These are phyloP conservation scores for Halictus ligatus DNA, from an alignment of 2,888 invertebrate species.

Conservation along the genomic window DNA sequence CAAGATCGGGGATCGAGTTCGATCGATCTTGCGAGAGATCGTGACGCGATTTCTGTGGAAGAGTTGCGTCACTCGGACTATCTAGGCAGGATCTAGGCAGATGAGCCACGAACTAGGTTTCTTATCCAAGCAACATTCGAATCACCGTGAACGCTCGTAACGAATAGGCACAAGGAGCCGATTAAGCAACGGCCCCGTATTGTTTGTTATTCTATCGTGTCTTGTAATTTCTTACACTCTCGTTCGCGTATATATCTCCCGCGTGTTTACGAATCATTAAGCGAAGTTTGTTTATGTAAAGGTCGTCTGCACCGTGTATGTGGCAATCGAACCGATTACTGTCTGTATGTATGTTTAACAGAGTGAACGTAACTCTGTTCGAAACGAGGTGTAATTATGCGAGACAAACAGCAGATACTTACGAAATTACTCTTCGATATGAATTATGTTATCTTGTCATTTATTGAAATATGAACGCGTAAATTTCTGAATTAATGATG, in stretches of 20 bases:
- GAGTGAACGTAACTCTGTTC: neutral
- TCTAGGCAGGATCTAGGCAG: neutral
- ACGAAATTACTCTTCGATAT: neutral
- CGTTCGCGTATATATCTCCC: neutral
- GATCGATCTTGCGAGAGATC: neutral
- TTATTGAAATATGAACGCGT: neutral
- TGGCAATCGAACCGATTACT: neutral
- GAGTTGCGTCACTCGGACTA: neutral
- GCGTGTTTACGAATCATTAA: neutral
- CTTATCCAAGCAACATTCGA: neutral
- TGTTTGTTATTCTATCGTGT: neutral
- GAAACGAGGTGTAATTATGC: neutral
- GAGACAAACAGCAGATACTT: neutral
- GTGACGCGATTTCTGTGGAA: neutral
- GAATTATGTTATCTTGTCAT: neutral
- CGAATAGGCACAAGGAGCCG: neutral
- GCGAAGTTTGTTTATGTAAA: neutral
- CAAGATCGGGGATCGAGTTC: neutral
- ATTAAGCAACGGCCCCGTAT: neutral
- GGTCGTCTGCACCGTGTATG: neutral
- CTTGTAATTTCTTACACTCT: slow-evolving; percentile 2
- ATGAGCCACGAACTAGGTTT: neutral
- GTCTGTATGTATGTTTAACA: neutral
- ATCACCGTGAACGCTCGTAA: neutral
- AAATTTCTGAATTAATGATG: neutral